These are phyloP conservation scores for Muscicapa striata DNA, from an alignment of 2,797 vertebrate species.

Conservation along the genomic window DNA sequence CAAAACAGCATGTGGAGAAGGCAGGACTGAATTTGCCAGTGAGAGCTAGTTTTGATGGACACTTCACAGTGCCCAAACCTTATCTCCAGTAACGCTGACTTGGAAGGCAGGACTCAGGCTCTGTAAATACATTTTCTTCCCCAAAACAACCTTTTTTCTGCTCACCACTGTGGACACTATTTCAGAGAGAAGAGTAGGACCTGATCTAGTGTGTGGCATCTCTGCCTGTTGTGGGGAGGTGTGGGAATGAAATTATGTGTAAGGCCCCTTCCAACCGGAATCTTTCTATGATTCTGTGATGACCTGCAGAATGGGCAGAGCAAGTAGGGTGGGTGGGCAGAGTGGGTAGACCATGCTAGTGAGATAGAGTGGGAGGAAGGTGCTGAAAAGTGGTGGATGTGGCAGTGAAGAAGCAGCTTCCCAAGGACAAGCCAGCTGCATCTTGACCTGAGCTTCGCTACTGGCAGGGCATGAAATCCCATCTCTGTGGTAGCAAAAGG, in stretches of 20 bases:
- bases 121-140: neutral
- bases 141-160: neutral
- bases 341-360: neutral
- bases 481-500: neutral
- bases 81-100: rapidly evolving
- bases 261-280: neutral
- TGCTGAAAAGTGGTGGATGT: neutral
- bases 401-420: neutral
- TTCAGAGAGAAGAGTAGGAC: neutral
- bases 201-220: neutral
- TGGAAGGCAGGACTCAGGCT: neutral
- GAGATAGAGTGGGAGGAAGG: neutral
- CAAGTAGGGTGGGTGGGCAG: neutral
- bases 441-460: rapidly evolving
- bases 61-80: neutral
- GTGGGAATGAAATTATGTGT: neutral
- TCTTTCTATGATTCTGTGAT: neutral
- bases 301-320: neutral
- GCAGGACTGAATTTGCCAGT: neutral
- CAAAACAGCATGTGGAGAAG: neutral
- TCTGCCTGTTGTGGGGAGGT: neutral
- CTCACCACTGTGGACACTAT: rapidly evolving
- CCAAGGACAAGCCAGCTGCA: neutral
- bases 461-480: neutral
- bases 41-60: neutral